Conservation (phyloP, 1,140 invertebrate genomes). For the Saccostrea glomerata region DNA sequence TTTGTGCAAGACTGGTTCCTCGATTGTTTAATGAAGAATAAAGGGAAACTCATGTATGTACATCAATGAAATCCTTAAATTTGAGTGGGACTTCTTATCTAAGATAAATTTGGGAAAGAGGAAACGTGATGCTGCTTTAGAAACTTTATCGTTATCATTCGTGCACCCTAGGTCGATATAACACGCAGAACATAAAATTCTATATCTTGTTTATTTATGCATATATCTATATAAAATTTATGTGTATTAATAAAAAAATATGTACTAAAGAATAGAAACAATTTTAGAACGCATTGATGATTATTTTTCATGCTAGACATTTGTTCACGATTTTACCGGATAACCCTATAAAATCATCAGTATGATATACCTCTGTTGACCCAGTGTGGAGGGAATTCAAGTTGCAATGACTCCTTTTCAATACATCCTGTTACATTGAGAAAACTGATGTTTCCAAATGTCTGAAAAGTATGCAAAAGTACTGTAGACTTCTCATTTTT, state of each 20-base stretch:
- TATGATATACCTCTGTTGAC: neutral
- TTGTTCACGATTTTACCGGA: neutral
- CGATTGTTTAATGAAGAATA: no score
- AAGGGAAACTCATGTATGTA: no score
- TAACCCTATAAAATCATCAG: neutral
- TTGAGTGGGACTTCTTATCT: no score
- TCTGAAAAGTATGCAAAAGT: neutral
- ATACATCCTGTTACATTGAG: neutral
- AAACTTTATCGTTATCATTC: no score
- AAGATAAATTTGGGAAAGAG: no score
- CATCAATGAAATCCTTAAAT: no score
- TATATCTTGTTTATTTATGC: no score
- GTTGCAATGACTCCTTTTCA: neutral
- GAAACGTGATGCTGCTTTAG: no score
- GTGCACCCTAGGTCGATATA: no score
- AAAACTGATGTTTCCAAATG: neutral
- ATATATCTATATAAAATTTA: neutral
- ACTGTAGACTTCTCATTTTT: no score
- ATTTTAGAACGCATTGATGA: neutral
- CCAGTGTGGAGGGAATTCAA: neutral
- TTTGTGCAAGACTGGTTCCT: no score
- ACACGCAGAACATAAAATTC: no score
- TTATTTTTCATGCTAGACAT: neutral
- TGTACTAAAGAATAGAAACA: neutral
- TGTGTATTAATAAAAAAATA: neutral